These are phyloP conservation scores for Nemoura dubitans DNA, from an alignment of 2,888 invertebrate genomes.

Conservation along the genomic window DNA sequence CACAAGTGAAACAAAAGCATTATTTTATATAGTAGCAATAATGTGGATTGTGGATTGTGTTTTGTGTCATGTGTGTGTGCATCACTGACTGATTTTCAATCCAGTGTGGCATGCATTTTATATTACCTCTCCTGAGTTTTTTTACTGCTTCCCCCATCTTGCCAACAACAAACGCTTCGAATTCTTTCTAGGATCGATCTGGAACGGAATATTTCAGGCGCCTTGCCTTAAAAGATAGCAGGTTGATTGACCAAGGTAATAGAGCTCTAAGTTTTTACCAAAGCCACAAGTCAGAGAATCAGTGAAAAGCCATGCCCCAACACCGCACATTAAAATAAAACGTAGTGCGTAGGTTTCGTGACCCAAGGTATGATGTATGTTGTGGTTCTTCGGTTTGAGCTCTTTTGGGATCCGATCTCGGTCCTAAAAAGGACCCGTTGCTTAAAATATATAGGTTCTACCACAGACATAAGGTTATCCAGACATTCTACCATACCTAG, in stretches of 20 bases:
- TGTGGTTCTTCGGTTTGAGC: no score
- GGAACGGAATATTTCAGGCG: conserved; percentile 45
- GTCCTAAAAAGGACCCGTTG: no score
- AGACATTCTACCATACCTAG: no score
- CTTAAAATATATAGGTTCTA: no score
- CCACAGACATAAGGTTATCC: no score
- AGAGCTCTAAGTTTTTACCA: not conserved
- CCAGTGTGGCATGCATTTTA: not conserved
- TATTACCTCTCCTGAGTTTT: conserved; percentile 31
- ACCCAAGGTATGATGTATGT: no score
- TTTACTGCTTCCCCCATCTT: conserved; percentile 18
- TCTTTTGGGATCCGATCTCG: no score
- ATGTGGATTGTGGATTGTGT: no score
- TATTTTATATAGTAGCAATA: no score
- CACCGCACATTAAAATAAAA: no score
- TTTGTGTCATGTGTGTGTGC: not conserved
- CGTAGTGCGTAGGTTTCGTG: no score
- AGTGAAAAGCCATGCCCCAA: not conserved
- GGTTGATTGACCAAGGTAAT: not conserved
- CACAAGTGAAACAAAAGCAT: no score
- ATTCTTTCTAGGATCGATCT: conserved; percentile 47
- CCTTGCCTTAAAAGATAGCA: conserved; percentile 18
- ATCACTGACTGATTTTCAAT: not conserved
- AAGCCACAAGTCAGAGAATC: not conserved
- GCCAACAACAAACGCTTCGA: conserved; percentile 47